Base-by-base conservation (phyloP, 2,888 invertebrate species). In the Mythimna lalbum region DNA sequence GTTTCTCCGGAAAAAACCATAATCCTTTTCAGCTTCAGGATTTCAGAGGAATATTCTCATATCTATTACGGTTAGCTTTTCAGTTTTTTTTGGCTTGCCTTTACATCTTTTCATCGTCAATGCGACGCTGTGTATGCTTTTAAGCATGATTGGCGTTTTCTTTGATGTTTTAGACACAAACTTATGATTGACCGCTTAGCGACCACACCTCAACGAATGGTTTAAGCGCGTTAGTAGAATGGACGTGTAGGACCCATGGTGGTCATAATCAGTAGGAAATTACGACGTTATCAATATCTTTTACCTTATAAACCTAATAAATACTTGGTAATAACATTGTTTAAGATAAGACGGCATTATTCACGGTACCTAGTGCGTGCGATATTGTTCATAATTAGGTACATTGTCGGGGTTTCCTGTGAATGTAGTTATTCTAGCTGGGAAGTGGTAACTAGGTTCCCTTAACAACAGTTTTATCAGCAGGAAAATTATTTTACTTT, bases 251-350 rank as follows among this genome's bases (percentile, higher is more conserved):
- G 66, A 50, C 7, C 21, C 14, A 3, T 21, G 21, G 57, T 52
- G 14, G 21, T 43, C 31, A 23, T 56, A 76, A 71, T 68, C 53
- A 68, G 76, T 31, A 68, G 23, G 55, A 49, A 75, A 76, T 17
- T 49, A 55, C 31, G 36, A 39, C 47, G 14, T 60, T 60, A 49
- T 60, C 78, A 31, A 33, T 4, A 21, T 55, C 47, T 49, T 77
- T 55, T 53, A 4, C 36, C 12, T n/a, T 33, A 50, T 12, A 10
- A 73, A 39, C 17, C 9, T 47, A 66, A 53, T 65, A 74, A 65
- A 47, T 53, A 75, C 10, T 23, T 5, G 31, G 27, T 53, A 47
- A 31, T 65, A 64, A 47, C 75, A 43, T 73, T 74, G 70, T 74
- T 52, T 31, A 36, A 31, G 70, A 75, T 71, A 75, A 66, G 67